Evolutionary conservation across 2,113 vertebrate genomes (phyloP), one percentile per base, ranked within the genome.

Genomic region (Pontoporia blainvillei): DNA sequence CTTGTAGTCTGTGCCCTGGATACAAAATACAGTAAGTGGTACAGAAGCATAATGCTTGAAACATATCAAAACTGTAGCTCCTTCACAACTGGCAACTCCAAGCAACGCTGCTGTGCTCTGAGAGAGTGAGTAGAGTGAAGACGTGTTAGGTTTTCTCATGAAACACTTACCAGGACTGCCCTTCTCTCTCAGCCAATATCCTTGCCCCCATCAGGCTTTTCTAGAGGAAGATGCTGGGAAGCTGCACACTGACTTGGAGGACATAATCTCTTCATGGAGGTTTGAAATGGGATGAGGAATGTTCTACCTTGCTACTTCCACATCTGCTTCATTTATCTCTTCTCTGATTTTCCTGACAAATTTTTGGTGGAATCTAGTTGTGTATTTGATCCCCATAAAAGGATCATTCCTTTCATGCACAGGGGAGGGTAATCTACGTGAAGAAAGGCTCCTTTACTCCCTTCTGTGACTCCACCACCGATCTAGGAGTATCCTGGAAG

Each of bases 401-500:
- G 41, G 25, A 41, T 29, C 39, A 31, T 18, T 46, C 25, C 31
- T 81, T 90, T 78, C 39, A 36, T 39, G 31, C 7, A 12, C 2
- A 27, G 52, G 57, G 34, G 27, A 90, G 78, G 54, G 10, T 25
- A 46, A 64, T 61, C 86, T 82, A 25, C 59, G 69, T 67, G 86
- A 66, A 96, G 86, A 82, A 93, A 93, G 31, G 54, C 73, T 81
- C 34, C 81, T 39, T 61, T 29, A 5, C 64, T 87, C 52, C 85
- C 14, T 54, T 76, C 81, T 79, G 62, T 31, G 67, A 82, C 44
- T 85, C 84, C 6, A 31, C 54, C 49, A 61, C 95, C 86, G 29
- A 39, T 25, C 81, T 34, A 57, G 95, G 94, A 94, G 94, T 96
- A 71, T 94, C 86, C 86, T 69, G 61, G 61, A 96, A 94, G 94